phyloP scores from a whole-genome alignment of 2,113 vertebrate genomes.

The Campylomormyrus tamandua region DNA sequence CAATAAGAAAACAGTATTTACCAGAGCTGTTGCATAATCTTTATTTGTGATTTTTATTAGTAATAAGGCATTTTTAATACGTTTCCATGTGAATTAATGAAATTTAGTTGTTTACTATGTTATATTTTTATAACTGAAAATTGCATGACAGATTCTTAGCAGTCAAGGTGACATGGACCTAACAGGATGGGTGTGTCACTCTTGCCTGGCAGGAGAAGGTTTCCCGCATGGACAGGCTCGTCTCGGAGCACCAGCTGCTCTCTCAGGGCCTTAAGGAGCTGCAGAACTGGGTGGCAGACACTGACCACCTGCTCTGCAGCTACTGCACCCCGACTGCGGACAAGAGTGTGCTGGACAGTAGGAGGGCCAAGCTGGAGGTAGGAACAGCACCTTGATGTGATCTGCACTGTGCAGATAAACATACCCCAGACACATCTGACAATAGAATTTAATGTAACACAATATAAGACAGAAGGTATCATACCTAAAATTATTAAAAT shows the following conservation, averaged over 20 bases:
- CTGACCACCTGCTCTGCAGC: slow-evolving; percentile 72
- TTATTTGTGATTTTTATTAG: not conserved
- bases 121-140: not conserved
- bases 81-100: not conserved
- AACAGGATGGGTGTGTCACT: not conserved
- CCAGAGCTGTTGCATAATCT: not conserved
- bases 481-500: not conserved
- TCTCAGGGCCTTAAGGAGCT: slow-evolving; percentile 77
- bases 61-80: not conserved
- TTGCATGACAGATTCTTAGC: not conserved
- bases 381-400: not conserved
- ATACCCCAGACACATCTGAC: not conserved
- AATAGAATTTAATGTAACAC: not conserved
- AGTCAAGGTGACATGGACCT: not conserved
- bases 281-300: slow-evolving; percentile 84
- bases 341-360: slow-evolving; percentile 79
- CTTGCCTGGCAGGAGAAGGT: slow-evolving; percentile 73
- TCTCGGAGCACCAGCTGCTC: slow-evolving; percentile 86
- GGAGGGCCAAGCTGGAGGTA: slow-evolving; percentile 90
- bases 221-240: slow-evolving; percentile 80
- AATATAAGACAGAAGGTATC: not conserved
- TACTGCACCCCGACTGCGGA: slow-evolving; percentile 79
- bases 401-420: not conserved
- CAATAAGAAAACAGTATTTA: not conserved
- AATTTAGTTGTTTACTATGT: not conserved